A percentile compares a stretch with the other conserved stretches of the same genome.
Evolutionary conservation across 2,888 invertebrate species (phyloP).

Genomic region (Agonopterix arenella): DNA sequence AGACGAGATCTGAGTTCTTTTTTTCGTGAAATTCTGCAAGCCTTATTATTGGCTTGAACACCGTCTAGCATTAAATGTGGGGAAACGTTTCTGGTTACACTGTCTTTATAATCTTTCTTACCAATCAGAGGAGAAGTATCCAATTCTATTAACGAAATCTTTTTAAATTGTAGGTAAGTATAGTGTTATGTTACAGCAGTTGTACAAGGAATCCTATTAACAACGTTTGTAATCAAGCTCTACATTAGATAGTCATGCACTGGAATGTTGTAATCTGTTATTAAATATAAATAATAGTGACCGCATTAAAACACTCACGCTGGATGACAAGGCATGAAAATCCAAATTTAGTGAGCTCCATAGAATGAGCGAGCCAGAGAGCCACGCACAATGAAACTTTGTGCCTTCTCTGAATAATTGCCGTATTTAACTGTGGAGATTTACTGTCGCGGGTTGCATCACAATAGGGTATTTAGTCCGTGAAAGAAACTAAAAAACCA

Average conservation of each 20-base stretch:
- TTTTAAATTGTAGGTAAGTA: constrained; percentile 27
- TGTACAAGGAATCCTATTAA: background rate
- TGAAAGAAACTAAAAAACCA: constrained; percentile 50
- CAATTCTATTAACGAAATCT: constrained; percentile 51
- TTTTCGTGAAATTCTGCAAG: constrained; percentile 53
- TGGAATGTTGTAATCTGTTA: constrained; percentile 37
- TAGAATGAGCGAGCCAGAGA: constrained; percentile 34
- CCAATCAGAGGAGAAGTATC: constrained; percentile 52
- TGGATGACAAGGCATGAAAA: constrained; percentile 68
- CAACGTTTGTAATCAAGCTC: background rate
- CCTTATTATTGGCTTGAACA: constrained; percentile 59
- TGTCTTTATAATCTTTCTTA: constrained; percentile 46
- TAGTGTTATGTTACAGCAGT: too few relatives aligned
- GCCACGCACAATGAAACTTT: constrained; percentile 57
- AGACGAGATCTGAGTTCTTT: constrained; percentile 52
- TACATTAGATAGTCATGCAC: constrained; percentile 14
- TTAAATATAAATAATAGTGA: constrained; percentile 41
- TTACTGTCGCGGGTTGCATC: constrained; percentile 45
- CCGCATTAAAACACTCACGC: constrained; percentile 55
- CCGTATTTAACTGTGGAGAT: constrained; percentile 59
- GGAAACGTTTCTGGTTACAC: constrained; percentile 51
- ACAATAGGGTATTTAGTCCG: constrained; percentile 51
- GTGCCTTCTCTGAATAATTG: constrained; percentile 65
- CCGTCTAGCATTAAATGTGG: constrained; percentile 29
- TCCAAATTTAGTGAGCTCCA: constrained; percentile 60